Evolutionary conservation across 2,888 invertebrate genomes (phyloP), one percentile per base, ranked within the genome.

Genomic region (Drosophila multiciliata): DNA sequence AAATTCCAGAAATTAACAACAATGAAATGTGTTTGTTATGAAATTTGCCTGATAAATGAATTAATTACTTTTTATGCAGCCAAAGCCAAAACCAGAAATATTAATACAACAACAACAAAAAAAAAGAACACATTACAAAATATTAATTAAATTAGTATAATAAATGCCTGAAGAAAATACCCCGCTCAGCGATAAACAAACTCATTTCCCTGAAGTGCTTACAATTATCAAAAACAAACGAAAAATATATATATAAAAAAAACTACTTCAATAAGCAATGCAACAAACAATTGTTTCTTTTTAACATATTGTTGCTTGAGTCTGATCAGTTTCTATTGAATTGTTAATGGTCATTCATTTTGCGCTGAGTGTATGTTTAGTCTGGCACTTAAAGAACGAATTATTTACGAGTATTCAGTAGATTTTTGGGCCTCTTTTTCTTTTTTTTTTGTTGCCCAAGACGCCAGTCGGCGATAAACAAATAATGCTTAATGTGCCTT

Each of bases 381-480:
- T 70, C 63, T 79, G 76, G 79, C 87, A 84, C 73, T 82, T 82
- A 69, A 84, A 67, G 49, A 64, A 62, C 35, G 61, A 60, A 75
- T 84, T 84, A 89, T 85, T 85, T 87, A 89, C 77, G 87, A 82
- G 66, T 73, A 80, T 83, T 82, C 69, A 69, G 53, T 57, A 71
- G 29, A 29, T 29, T 69, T 80, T 82, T 64, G 61, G 69, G 26
- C 35, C 17, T 36, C 11, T 26, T 15, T 48, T 12, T 11, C 1
- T 42, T 11, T 3, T 15, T 48, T 65, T 76, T 49, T 42, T 32
- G 48, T 59, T 58, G 48, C 49, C 29, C 48, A 61, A 76, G 62
- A 48, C 23, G 50, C 61, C 20, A 35, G 23, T 57, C 32, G 58
- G 67, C 70, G 59, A 79, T 83, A 83, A 84, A 89, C 85, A 84